Evolutionary conservation across 23 tunicate genomes (phyloP).

Genomic region (Ciona savignyi): DNA sequence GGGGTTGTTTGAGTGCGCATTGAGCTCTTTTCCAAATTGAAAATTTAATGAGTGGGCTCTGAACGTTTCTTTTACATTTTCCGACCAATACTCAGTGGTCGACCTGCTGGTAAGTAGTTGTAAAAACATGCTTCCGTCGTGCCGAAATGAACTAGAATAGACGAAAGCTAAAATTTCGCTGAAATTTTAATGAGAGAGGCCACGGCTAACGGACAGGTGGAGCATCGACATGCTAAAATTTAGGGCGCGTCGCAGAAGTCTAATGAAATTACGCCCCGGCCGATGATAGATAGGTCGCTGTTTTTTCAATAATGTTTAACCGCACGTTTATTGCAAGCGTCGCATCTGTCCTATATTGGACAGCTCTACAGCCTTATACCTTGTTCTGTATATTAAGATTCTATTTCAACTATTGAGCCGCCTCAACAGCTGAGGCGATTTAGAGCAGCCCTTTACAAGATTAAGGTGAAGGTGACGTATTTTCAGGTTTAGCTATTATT

Average conservation of each 20-base stretch:
- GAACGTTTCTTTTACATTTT: not conserved
- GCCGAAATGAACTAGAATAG: not conserved
- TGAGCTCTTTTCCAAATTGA: conserved; percentile 8
- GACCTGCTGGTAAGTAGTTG: too few species aligned
- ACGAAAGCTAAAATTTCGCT: not conserved
- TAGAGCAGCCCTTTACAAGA: not conserved
- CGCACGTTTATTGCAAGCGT: not conserved
- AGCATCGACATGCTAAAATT: not conserved
- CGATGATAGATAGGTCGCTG: conserved; percentile 1
- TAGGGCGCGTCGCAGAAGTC: not conserved
- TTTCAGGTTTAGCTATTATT: not conserved
- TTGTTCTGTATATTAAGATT: not conserved
- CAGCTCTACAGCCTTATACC: not conserved
- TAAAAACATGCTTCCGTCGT: not conserved
- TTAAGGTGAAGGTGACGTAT: not conserved
- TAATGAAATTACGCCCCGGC: not conserved
- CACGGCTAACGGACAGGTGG: not conserved
- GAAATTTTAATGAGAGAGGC: conserved; percentile 1
- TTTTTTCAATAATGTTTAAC: not conserved
- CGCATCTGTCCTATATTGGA: not conserved
- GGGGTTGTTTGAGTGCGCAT: conserved; percentile 3
- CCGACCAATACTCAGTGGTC: not conserved
- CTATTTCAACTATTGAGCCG: too few species aligned
- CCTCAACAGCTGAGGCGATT: not conserved
- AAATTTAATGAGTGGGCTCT: conserved; percentile 11